These are phyloP conservation scores for Geopemphigus sp. DNA, from an alignment of 1,140 invertebrate genomes.

Conservation along the genomic window DNA sequence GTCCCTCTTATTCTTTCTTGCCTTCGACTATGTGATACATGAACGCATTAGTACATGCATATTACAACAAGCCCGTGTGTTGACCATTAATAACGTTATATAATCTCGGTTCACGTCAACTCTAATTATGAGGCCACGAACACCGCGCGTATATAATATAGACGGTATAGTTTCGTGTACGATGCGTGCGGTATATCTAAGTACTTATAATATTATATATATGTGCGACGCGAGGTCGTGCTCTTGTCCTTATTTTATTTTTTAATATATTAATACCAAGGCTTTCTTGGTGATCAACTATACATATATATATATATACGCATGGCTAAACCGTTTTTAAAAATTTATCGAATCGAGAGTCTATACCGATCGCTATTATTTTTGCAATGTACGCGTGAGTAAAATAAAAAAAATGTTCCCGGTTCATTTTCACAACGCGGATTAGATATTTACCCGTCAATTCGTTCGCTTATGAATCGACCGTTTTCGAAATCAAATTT, in stretches of 20 bases:
- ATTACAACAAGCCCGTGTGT: background rate
- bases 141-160: background rate
- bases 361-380: no score
- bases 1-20: no score
- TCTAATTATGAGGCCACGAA: conserved; percentile 18
- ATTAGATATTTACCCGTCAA: no score
- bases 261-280: conserved; percentile 6
- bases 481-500: no score
- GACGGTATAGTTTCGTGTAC: background rate
- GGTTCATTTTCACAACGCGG: no score
- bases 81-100: background rate
- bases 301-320: no score
- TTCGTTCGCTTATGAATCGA: no score
- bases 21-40: no score
- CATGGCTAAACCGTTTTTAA: background rate
- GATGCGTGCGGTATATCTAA: background rate
- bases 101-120: conserved; percentile 26
- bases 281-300: background rate
- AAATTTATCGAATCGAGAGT: conserved; percentile 2
- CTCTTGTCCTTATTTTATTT: conserved; percentile 31
- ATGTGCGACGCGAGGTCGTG: background rate
- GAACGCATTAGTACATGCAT: no score
- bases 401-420: no score
- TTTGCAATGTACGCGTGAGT: no score
- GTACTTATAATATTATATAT: background rate